A percentile compares a stretch with the other conserved stretches of the same genome.
These are phyloP conservation scores for Myopa testacea DNA, from an alignment of 2,888 invertebrate species.

Conservation along the genomic window DNA sequence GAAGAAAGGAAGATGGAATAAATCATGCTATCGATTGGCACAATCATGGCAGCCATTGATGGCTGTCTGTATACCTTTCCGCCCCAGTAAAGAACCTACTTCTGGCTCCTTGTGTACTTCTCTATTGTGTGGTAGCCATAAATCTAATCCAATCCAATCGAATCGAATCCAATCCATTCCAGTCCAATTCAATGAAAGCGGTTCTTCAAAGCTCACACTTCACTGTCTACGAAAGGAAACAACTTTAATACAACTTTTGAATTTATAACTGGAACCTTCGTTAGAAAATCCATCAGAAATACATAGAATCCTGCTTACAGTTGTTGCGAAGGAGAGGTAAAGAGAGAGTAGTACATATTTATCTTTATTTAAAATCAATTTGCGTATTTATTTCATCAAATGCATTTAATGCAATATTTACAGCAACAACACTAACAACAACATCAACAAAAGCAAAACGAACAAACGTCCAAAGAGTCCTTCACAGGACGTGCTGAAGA, in stretches of 20 bases:
- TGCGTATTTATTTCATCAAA: slow-evolving; percentile 43
- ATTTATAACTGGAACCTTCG: slow-evolving; percentile 21
- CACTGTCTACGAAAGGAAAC: slow-evolving; percentile 27
- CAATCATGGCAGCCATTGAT: slow-evolving; percentile 24
- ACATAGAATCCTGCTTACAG: background rate
- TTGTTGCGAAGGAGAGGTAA: too few relatives aligned
- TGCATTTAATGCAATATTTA: slow-evolving; percentile 41
- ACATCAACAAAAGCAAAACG: slow-evolving; percentile 9
- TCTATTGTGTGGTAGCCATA: background rate
- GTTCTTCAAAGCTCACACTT: slow-evolving; percentile 15
- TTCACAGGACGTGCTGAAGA: slow-evolving; percentile 1
- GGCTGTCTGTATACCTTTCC: background rate
- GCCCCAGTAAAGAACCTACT: background rate
- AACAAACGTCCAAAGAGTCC: background rate
- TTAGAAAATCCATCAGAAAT: slow-evolving; percentile 8
- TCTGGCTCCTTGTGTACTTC: background rate
- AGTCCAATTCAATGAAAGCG: background rate
- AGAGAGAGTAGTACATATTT: background rate
- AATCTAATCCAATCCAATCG: background rate
- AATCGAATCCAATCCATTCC: slow-evolving; percentile 23
- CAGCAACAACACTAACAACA: slow-evolving; percentile 1
- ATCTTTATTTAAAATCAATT: slow-evolving; percentile 45
- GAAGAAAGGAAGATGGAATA: slow-evolving; percentile 1
- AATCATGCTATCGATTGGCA: slow-evolving; percentile 26
- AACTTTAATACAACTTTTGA: slow-evolving; percentile 42